Base-by-base conservation (phyloP, 1,140 invertebrate species). In the Halyomorpha halys region DNA sequence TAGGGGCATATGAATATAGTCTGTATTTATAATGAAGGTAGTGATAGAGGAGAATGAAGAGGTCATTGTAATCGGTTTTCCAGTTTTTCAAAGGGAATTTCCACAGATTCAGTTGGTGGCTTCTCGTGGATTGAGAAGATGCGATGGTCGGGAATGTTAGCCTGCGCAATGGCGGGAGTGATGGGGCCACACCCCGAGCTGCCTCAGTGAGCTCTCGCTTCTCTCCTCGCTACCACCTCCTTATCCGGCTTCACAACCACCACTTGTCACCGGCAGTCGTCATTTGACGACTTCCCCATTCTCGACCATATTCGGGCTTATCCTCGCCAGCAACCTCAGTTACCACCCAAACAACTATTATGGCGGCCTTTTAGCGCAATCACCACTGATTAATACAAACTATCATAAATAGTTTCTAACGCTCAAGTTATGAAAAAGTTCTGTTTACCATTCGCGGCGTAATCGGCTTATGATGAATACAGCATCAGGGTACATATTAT, bases 401-500 rank as follows among this genome's bases (percentile, higher is more conserved):
- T 6, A 49, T 18, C 47, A n/a, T 1, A 18, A 19, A 19, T 49
- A 6, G 9, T 49, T 49, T 49, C 47, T 21, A 16, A 49, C n/a
- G 5, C 3, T 11, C 47, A 49, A 19, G 47, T 49, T 49, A 39
- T 39, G 34, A 21, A 49, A 49, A 18, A 18, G 47, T 49, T 18
- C 14, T 49, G n/a, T 49, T 21, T 18, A 49, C 2, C n/a, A 5
- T 11, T 18, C 21, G 16, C 6, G 34, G n/a, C 9, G n/a, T 19
- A 49, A 18, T 21, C 53, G 59, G 59, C 65, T 73, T 66, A 16
- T 6, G n/a, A 21, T 49, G n/a, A 49, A 49, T 49, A 49, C 21
- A 18, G 47, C 47, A 49, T 49, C 47, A 49, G 47, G 6, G n/a
- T 49, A 49, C 47, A n/a, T 49, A 19, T 49, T 19, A 8, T 21